Evolutionary conservation across 2,888 invertebrate species (phyloP).

Genomic region (Caenorhabditis afra): DNA sequence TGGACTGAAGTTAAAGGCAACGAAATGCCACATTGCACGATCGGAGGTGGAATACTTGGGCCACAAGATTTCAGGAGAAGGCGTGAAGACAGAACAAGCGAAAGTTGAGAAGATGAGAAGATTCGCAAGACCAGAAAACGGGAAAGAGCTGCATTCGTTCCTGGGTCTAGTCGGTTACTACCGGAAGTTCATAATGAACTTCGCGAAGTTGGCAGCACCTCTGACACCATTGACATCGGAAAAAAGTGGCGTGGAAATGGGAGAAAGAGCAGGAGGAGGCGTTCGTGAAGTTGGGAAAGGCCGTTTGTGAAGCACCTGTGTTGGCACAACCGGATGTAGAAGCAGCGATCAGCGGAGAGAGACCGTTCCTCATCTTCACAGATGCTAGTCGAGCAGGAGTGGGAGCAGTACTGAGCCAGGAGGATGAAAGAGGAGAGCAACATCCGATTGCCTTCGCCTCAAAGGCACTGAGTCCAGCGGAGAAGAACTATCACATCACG

Average conservation of each 20-base stretch:
- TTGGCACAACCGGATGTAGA: no score
- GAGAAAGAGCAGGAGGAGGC: slow-evolving; percentile 32
- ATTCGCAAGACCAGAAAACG: background rate
- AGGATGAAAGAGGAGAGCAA: no score
- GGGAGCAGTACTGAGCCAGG: slow-evolving; percentile 63
- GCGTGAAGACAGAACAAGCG: slow-evolving; percentile 3
- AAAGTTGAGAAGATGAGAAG: slow-evolving; percentile 25
- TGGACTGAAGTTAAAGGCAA: no score
- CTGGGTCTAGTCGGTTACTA: slow-evolving; percentile 68
- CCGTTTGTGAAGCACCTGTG: no score
- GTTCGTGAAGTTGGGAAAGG: slow-evolving; percentile 58
- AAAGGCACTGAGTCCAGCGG: slow-evolving; percentile 53
- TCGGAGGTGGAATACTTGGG: slow-evolving; percentile 12
- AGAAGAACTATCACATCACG: slow-evolving; percentile 20
- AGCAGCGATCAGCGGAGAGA: slow-evolving; percentile 41
- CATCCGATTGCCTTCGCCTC: slow-evolving; percentile 64
- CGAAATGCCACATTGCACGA: slow-evolving; percentile 18
- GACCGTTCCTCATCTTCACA: slow-evolving; percentile 61
- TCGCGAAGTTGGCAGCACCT: slow-evolving; percentile 57
- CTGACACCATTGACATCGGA: slow-evolving; percentile 53
- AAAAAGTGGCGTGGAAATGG: slow-evolving; percentile 55
- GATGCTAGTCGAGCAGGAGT: slow-evolving; percentile 65
- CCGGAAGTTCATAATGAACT: slow-evolving; percentile 65
- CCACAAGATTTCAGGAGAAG: background rate
- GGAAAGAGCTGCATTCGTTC: slow-evolving; percentile 10